These are phyloP conservation scores for Napeogenes sylphis DNA, from an alignment of 2,888 invertebrate species.

Conservation along the genomic window DNA sequence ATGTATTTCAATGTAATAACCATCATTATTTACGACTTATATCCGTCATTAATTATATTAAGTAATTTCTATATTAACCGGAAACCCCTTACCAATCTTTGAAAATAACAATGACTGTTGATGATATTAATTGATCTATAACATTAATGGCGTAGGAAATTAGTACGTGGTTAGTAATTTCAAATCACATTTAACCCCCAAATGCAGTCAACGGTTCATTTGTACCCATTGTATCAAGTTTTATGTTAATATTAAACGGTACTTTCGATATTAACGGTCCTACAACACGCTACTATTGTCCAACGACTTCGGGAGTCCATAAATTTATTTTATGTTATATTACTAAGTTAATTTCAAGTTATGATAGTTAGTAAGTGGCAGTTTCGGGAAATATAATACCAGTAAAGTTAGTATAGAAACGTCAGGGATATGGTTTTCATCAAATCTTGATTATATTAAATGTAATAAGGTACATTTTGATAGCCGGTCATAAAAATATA, in stretches of 20 bases:
- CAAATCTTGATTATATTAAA: conserved; percentile 21
- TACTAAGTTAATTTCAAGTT: conserved; percentile 43
- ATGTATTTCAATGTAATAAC: too few relatives aligned
- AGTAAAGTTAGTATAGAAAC: conserved; percentile 26
- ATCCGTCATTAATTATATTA: too few relatives aligned
- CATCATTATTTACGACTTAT: too few relatives aligned
- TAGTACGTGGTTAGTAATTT: conserved; percentile 10
- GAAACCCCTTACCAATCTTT: too few relatives aligned
- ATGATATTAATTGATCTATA: background rate
- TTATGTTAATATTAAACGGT: conserved; percentile 33
- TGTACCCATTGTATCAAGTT: conserved; percentile 29
- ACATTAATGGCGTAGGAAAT: conserved; percentile 6
- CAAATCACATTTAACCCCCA: conserved; percentile 19
- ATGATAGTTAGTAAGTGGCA: conserved; percentile 36
- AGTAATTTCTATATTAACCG: too few relatives aligned
- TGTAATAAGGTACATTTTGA: background rate
- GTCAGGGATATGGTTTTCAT: conserved; percentile 25
- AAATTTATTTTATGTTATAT: conserved; percentile 41
- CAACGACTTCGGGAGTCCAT: conserved; percentile 33
- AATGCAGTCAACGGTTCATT: conserved; percentile 29
- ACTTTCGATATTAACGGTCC: conserved; percentile 34
- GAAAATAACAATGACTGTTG: too few relatives aligned
- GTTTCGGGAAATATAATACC: conserved; percentile 27
- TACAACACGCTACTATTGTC: conserved; percentile 36
- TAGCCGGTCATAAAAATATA: too few relatives aligned